These are phyloP conservation scores for Anguilla marmorata DNA, from an alignment of 2,797 vertebrate genomes.

Conservation along the genomic window DNA sequence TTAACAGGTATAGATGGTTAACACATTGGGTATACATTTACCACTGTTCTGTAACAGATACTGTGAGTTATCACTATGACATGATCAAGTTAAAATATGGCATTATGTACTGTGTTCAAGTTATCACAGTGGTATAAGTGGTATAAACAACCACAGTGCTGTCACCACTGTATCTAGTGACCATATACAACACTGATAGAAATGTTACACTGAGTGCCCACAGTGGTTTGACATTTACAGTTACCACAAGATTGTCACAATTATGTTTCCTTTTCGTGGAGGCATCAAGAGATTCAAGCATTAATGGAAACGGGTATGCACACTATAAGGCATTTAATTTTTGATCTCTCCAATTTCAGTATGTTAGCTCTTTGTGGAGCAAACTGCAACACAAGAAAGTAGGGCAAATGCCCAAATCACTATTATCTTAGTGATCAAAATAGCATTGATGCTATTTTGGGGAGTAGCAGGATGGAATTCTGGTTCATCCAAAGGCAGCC, in stretches of 20 bases:
- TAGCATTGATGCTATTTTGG: not conserved
- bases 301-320: not conserved
- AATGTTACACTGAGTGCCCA: not conserved
- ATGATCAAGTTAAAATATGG: not conserved
- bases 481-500: not conserved
- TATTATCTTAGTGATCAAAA: not conserved
- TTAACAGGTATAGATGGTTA: not conserved
- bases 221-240: not conserved
- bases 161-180: not conserved
- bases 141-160: not conserved
- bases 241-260: not conserved
- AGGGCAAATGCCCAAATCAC: not conserved
- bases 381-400: not conserved
- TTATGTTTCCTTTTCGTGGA: not conserved
- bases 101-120: not conserved
- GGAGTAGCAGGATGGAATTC: not conserved
- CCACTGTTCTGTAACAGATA: not conserved
- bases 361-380: not conserved
- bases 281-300: not conserved
- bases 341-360: not conserved
- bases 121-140: not conserved
- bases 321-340: not conserved
- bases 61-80: not conserved
- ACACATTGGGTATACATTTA: not conserved
- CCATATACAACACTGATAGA: not conserved